Base-by-base conservation (phyloP, 2,888 invertebrate species). In the Brachypterus glaber region DNA sequence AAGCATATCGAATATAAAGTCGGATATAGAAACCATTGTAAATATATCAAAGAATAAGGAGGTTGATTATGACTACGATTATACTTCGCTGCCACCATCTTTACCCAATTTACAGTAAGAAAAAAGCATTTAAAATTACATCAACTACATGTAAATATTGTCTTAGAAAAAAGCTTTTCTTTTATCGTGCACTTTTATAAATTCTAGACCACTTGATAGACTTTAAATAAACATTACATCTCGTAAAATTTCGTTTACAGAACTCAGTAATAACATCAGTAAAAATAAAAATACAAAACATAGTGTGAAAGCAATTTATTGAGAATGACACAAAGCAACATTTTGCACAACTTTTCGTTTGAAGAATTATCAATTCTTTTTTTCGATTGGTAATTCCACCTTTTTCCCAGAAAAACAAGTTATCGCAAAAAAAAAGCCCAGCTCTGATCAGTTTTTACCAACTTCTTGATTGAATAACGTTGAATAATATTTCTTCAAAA, bases 81-180 rank as follows among this genome's bases (percentile, higher is more conserved):
- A 82, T 53, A 78, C 79, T 1, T 80, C 83, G 1, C 58, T 87
- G 38, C 87, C 86, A 2, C 87, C 87, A n/a, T 85, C 85, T 7
- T 61, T 87, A 38, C 87, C 87, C 0, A 87, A 87, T 63, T 68
- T 87, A 33, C 77, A 78, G 82, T 81, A 68, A 69, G 66, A 56
- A 17, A 27, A 11, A 27, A 4, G 27, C 5, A 4, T 27, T 27
- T 27, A 18, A 29, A 8, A 17, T 16, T 8, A 11, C 17, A 8
- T 2, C 4, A 18, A 4, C 17, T 30, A 18, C 16, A n/a, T 33
- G 9, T 16, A 15, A 34, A 37, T 24, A 13, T 17, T 34, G 13
- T 24, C 27, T 18, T 35, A 18, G 8, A 26, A 4, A 8, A 8
- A 24, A n/a, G 8, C n/a, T 8, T 8, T n/a, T 24, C 24, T n/a